phyloP scores from a whole-genome alignment of 2,888 invertebrate genomes.

The Pseudanteris insignis region DNA sequence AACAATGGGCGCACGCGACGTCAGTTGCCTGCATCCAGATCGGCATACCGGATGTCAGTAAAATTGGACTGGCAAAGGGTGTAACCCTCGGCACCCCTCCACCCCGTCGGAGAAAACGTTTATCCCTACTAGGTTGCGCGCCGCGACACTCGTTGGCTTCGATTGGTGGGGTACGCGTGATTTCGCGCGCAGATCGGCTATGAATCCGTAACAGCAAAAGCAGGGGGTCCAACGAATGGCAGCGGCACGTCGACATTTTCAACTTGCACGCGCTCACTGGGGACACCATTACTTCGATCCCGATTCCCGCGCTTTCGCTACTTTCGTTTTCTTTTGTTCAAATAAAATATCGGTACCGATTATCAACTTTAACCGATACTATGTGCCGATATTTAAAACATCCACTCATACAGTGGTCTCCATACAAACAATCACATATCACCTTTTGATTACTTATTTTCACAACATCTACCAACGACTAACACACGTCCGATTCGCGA shows the following conservation, averaged over 20 bases:
- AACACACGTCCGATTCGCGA: too few relatives aligned
- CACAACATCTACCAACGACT: too few relatives aligned
- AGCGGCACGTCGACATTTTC: conserved; percentile 35
- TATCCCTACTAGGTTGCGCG: conserved; percentile 46
- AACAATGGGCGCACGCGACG: conserved; percentile 40
- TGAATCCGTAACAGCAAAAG: conserved; percentile 44
- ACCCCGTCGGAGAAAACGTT: conserved; percentile 39
- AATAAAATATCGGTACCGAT: too few relatives aligned
- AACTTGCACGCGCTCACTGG: conserved; percentile 28
- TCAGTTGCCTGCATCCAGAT: conserved; percentile 65
- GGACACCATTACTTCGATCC: conserved; percentile 32
- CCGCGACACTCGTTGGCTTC: background rate
- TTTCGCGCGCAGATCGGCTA: conserved; percentile 6
- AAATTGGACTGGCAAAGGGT: conserved; percentile 60
- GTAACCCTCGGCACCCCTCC: conserved; percentile 44
- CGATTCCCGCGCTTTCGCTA: conserved; percentile 37
- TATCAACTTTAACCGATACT: too few relatives aligned
- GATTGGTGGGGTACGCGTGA: conserved; percentile 1
- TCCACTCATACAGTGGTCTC: too few relatives aligned
- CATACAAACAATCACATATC: too few relatives aligned
- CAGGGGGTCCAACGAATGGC: conserved; percentile 35
- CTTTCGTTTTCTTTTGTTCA: conserved; percentile 16
- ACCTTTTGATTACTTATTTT: too few relatives aligned
- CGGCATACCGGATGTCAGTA: conserved; percentile 66
- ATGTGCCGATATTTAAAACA: too few relatives aligned